Conservation (phyloP, 2,888 invertebrate species). For the Scaeva pyrastri region DNA sequence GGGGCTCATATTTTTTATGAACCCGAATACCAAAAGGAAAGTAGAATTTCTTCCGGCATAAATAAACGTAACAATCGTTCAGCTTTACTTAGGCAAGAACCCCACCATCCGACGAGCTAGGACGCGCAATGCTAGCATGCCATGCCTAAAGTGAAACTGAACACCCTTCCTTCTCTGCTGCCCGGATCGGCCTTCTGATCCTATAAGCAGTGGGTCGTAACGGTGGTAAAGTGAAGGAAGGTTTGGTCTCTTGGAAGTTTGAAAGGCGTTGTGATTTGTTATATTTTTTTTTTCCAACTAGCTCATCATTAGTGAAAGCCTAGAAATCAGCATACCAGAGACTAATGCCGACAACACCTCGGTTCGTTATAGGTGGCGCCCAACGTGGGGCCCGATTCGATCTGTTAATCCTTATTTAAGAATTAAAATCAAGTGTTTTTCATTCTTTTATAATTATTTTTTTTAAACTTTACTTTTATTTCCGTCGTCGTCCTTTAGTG, state of each 20-base stretch:
- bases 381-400: neutral
- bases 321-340: too few species aligned
- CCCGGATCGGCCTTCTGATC: neutral
- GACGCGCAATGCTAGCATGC: too few species aligned
- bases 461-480: neutral
- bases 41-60: too few species aligned
- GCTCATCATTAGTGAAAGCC: too few species aligned
- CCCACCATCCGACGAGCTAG: too few species aligned
- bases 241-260: neutral
- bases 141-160: neutral
- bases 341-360: neutral
- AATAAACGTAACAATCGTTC: too few species aligned
- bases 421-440: neutral
- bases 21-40: too few species aligned
- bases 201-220: neutral
- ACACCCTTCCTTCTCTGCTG: slow-evolving; percentile 7
- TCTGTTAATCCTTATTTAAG: neutral
- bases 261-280: too few species aligned
- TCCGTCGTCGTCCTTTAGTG: neutral
- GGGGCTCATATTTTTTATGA: too few species aligned
- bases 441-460: neutral
- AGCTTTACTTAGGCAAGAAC: too few species aligned
- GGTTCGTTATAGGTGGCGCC: slow-evolving; percentile 14
- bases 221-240: slow-evolving; percentile 1
- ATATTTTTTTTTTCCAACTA: too few species aligned